phyloP scores from a whole-genome alignment of 2,888 invertebrate species.

The Fragum sueziense region DNA sequence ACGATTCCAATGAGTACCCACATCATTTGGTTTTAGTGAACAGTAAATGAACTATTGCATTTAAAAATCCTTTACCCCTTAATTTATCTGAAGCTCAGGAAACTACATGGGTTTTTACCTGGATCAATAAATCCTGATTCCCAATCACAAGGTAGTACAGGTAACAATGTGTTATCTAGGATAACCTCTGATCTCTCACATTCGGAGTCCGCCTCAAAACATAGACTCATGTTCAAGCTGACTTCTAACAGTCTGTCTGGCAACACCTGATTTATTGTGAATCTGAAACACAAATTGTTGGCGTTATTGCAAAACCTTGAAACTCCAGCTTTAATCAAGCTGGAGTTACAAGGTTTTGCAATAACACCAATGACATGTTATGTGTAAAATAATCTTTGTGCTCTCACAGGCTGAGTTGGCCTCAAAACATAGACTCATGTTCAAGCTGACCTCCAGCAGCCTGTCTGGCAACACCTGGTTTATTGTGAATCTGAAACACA shows the following conservation, averaged over 20 bases:
- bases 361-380: too few relatives aligned
- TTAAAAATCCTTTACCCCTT: too few relatives aligned
- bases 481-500: conserved; percentile 22
- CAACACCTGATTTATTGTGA: conserved; percentile 4
- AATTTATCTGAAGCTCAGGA: too few relatives aligned
- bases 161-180: conserved; percentile 23
- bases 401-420: conserved; percentile 26
- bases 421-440: conserved; percentile 39
- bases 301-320: too few relatives aligned
- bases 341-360: too few relatives aligned
- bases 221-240: conserved; percentile 29
- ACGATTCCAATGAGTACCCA: too few relatives aligned
- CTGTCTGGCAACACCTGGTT: background rate
- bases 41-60: too few relatives aligned
- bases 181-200: conserved; percentile 17
- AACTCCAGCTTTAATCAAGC: too few relatives aligned
- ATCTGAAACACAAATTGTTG: conserved; percentile 26
- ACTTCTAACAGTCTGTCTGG: conserved; percentile 16
- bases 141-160: conserved; percentile 41
- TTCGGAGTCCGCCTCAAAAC: conserved; percentile 30
- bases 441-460: conserved; percentile 19
- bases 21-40: too few relatives aligned
- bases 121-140: conserved; percentile 32
- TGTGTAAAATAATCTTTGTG: background rate
- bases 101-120: too few relatives aligned